These are phyloP conservation scores for Battus philenor DNA, from an alignment of 1,140 invertebrate genomes.

Conservation along the genomic window DNA sequence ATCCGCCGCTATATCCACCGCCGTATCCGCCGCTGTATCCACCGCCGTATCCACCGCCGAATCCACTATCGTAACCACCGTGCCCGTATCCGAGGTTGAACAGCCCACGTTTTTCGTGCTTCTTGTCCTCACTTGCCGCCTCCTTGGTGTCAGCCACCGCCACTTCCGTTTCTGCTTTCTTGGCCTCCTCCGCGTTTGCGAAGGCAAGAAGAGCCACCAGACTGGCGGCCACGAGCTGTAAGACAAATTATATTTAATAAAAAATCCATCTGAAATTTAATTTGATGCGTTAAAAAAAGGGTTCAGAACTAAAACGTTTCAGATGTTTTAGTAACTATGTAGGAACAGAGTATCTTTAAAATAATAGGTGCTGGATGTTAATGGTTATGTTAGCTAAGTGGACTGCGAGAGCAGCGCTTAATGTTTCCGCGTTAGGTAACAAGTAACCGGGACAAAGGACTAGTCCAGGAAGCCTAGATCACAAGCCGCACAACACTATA, in stretches of 20 bases:
- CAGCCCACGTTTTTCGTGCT: slow-evolving; percentile 84
- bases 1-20: slow-evolving; percentile 48
- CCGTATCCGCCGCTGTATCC: slow-evolving; percentile 41
- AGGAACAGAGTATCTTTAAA: no score
- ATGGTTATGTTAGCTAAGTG: no score
- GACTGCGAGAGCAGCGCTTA: no score
- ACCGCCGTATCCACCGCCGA: slow-evolving; percentile 34
- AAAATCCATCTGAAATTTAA: not conserved
- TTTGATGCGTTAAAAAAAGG: not conserved
- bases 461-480: slow-evolving; percentile 40
- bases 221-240: slow-evolving; percentile 73
- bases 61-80: slow-evolving; percentile 31
- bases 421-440: no score
- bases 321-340: no score
- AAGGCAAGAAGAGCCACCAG: slow-evolving; percentile 77
- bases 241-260: slow-evolving; percentile 22
- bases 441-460: slow-evolving; percentile 23
- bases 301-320: no score
- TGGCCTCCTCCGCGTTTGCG: slow-evolving; percentile 70
- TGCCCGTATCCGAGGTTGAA: slow-evolving; percentile 72
- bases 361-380: no score
- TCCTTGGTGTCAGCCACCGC: slow-evolving; percentile 61
- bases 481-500: slow-evolving; percentile 34
- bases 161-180: slow-evolving; percentile 75
- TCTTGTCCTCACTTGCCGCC: slow-evolving; percentile 77